phyloP scores from a whole-genome alignment of 2,888 invertebrate species.

The Meteorus cinctellus region DNA sequence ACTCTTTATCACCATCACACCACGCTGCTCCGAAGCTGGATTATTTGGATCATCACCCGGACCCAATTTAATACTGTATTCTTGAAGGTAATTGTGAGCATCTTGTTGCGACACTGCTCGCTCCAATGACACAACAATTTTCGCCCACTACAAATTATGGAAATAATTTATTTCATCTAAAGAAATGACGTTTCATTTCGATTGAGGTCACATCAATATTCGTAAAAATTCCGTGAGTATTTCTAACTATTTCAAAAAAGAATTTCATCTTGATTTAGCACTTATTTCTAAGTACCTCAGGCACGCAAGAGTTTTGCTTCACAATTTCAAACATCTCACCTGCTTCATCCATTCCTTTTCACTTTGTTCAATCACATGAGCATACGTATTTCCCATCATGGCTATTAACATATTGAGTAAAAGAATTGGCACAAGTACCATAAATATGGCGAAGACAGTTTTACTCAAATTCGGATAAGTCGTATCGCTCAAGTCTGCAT shows the following conservation, averaged over 20 bases:
- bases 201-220: too few relatives aligned
- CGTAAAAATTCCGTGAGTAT: too few relatives aligned
- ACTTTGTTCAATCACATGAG: conserved; percentile 97
- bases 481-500: conserved; percentile 91
- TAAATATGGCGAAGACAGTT: conserved; percentile 96
- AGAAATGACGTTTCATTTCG: too few relatives aligned
- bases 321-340: conserved; percentile 71
- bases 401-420: conserved; percentile 98
- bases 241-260: too few relatives aligned
- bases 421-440: conserved; percentile 98
- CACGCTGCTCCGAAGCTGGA: conserved; percentile 89
- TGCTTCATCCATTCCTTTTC: conserved; percentile 99
- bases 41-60: conserved; percentile 82
- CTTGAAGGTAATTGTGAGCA: conserved; percentile 92
- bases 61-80: conserved; percentile 94
- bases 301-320: background rate
- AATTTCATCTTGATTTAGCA: too few relatives aligned
- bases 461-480: conserved; percentile 95
- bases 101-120: conserved; percentile 93
- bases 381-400: conserved; percentile 99
- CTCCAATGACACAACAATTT: conserved; percentile 97
- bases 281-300: background rate
- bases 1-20: conserved; percentile 98
- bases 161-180: conserved; percentile 15
- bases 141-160: conserved; percentile 87